Percentiles rank a stretch among this genome's conserved stretches.
phyloP scores from a whole-genome alignment of 2,888 invertebrate species.

The Aspidapion aeneum region DNA sequence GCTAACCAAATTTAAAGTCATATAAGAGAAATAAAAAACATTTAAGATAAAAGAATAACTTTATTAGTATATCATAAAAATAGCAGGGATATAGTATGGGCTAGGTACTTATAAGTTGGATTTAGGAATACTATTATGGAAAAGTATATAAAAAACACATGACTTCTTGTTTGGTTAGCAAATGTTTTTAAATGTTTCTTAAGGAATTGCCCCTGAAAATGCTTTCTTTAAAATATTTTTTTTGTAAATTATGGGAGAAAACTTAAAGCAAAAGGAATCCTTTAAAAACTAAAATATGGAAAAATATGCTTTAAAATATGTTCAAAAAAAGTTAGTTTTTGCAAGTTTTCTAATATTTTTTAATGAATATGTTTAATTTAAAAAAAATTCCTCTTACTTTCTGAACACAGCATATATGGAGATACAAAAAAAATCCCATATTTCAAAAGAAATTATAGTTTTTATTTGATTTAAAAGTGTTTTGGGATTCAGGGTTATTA shows the following conservation, averaged over 20 bases:
- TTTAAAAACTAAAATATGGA: conserved; percentile 23
- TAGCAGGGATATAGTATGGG: too few species aligned
- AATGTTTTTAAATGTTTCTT: conserved; percentile 27
- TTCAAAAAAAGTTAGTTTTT: conserved; percentile 4
- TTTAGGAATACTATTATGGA: too few species aligned
- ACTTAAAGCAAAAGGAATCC: conserved; percentile 38
- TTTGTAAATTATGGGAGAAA: conserved; percentile 9
- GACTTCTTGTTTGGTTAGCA: conserved; percentile 34
- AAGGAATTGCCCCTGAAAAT: not conserved
- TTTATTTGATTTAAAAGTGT: conserved; percentile 21
- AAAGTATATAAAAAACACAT: too few species aligned
- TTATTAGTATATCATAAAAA: too few species aligned
- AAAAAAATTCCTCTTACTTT: conserved; percentile 48
- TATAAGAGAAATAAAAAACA: too few species aligned
- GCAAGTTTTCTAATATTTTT: too few species aligned
- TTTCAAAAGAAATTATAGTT: conserved; percentile 14
- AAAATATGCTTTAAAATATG: too few species aligned
- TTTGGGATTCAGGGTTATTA: not conserved
- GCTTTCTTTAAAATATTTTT: not conserved
- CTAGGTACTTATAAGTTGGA: too few species aligned
- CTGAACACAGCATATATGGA: conserved; percentile 38
- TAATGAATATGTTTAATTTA: too few species aligned
- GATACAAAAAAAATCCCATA: conserved; percentile 26
- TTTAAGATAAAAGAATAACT: too few species aligned
- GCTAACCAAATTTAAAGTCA: too few species aligned